These are phyloP conservation scores for Drosophila aff. DNA, from an alignment of 1,140 invertebrate species.

Conservation along the genomic window DNA sequence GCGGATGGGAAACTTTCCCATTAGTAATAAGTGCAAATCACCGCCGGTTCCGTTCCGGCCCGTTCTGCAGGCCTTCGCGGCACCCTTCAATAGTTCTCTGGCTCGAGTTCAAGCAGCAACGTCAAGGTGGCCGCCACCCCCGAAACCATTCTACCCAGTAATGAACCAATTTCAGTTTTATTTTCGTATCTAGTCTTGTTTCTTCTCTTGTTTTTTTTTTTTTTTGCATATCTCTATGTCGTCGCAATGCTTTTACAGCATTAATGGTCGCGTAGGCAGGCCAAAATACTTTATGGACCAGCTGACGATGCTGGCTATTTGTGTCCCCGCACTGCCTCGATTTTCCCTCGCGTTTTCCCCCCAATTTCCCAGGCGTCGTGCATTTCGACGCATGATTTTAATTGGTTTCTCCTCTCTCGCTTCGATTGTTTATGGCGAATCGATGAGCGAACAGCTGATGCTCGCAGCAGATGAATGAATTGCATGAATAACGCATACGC, in stretches of 20 bases:
- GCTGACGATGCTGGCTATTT: constrained; percentile 58
- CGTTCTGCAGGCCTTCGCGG: constrained; percentile 56
- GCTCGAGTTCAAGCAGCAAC: constrained; percentile 79
- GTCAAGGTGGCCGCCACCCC: constrained; percentile 67
- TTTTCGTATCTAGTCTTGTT: constrained; percentile 59
- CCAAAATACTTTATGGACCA: constrained; percentile 67
- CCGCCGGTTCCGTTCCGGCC: constrained; percentile 11
- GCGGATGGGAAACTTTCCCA: constrained; percentile 31
- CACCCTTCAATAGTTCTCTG: constrained; percentile 78
- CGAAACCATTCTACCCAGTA: constrained; percentile 49
- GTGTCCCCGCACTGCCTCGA: constrained; percentile 17
- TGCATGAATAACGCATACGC: constrained; percentile 49
- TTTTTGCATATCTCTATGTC: constrained; percentile 56
- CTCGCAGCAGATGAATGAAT: constrained; percentile 27
- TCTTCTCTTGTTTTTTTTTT: constrained; percentile 13
- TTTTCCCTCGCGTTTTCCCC: not conserved
- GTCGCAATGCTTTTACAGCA: constrained; percentile 56
- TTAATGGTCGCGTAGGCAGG: constrained; percentile 61
- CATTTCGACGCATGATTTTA: constrained; percentile 75
- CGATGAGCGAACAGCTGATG: constrained; percentile 63
- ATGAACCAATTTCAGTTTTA: constrained; percentile 78
- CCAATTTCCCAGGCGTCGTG: constrained; percentile 22
- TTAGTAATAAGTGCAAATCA: constrained; percentile 52
- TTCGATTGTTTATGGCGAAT: constrained; percentile 70
- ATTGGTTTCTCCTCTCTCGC: constrained; percentile 59